Evolutionary conservation across 2,888 invertebrate species (phyloP).

Genomic region (Acheta domesticus): DNA sequence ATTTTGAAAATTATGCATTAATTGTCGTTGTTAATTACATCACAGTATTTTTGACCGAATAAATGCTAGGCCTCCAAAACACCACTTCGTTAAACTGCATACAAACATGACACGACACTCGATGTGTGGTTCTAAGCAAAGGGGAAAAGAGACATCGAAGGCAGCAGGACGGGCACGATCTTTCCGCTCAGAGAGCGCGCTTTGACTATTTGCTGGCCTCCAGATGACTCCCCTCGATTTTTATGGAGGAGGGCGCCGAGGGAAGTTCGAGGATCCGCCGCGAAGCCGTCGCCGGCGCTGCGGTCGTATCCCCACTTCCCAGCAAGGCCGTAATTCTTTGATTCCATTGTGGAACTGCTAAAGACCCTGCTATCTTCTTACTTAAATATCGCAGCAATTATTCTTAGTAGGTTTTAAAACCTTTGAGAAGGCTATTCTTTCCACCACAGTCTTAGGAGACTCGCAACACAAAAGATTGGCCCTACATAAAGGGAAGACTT

Average conservation of each 20-base stretch:
- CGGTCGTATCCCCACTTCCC: background rate
- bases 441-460: slow-evolving; percentile 39
- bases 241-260: background rate
- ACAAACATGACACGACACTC: too few species aligned
- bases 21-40: too few species aligned
- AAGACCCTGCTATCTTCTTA: slow-evolving; percentile 36
- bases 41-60: too few species aligned
- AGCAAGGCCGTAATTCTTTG: slow-evolving; percentile 27
- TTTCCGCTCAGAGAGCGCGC: background rate
- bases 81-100: too few species aligned
- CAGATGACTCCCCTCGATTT: slow-evolving; percentile 18
- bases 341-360: slow-evolving; percentile 32
- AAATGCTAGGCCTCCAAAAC: too few species aligned
- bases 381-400: slow-evolving; percentile 52
- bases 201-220: slow-evolving; percentile 11
- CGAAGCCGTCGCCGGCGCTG: background rate
- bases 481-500: slow-evolving; percentile 24
- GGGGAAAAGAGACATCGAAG: too few species aligned
- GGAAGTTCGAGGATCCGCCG: background rate
- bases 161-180: too few species aligned
- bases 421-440: slow-evolving; percentile 52
- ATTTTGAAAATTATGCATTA: too few species aligned
- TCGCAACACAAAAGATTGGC: slow-evolving; percentile 33
- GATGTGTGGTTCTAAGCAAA: too few species aligned
- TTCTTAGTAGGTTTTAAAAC: slow-evolving; percentile 52